phyloP scores from a whole-genome alignment of 2,797 vertebrate species.

The Urosaurus nigricauda region DNA sequence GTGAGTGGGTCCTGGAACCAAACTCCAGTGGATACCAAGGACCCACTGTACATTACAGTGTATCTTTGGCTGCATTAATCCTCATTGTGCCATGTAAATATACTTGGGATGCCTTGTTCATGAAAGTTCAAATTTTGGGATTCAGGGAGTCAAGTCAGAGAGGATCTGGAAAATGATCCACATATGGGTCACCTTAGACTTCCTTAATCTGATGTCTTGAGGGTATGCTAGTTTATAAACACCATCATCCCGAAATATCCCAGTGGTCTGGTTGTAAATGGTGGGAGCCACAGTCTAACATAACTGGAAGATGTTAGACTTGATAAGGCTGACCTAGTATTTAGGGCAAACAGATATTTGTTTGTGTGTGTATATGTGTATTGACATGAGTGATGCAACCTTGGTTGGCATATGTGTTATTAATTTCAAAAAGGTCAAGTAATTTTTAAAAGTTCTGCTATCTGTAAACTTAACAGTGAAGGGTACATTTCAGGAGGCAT shows the following conservation, averaged over 20 bases:
- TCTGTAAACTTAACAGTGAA: not conserved
- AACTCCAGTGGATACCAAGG: too few relatives aligned
- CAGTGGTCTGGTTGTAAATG: not conserved
- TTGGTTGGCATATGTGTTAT: conserved; percentile 3
- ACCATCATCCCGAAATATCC: not conserved
- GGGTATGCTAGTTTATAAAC: not conserved
- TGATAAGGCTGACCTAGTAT: not conserved
- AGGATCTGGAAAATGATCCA: not conserved
- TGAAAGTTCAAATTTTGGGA: not conserved
- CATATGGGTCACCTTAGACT: not conserved
- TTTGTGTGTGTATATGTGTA: accelerated
- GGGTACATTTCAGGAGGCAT: not conserved
- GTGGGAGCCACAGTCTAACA: not conserved
- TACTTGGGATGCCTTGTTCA: not conserved
- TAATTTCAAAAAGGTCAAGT: not conserved
- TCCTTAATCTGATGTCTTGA: not conserved
- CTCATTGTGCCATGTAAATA: not conserved
- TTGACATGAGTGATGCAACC: not conserved
- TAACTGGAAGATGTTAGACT: not conserved
- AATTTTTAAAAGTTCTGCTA: conserved; percentile 20
- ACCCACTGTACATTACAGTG: not conserved
- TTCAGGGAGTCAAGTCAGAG: not conserved
- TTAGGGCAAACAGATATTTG: not conserved
- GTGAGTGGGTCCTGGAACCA: too few relatives aligned
- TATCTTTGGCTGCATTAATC: not conserved